Evolutionary conservation across 2,888 invertebrate genomes (phyloP), one percentile per base, ranked within the genome.

Genomic region (Escarpia spicata): DNA sequence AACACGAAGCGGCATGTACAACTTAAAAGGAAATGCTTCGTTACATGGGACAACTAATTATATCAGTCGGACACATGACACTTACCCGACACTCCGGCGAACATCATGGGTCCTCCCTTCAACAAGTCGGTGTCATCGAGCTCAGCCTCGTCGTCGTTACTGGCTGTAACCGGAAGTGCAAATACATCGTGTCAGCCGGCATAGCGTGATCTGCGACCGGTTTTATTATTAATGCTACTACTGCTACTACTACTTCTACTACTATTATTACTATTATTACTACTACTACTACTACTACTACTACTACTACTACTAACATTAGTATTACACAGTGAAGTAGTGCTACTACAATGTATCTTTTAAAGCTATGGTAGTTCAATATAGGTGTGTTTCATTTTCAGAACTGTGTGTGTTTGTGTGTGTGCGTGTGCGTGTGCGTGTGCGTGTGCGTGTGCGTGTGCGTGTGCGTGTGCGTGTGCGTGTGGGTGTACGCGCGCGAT

Each of bases 241-340:
- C 58, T 92, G 60, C 60, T 92, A 75, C 60, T 75, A 92, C 60
- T 92, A 75, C 60, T 92, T 89, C 60, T 92, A 75, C 4, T 92
- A 92, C 60, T 92, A 75, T n/a, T 92, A 92, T 6, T 92, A 75
- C 60, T 92, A 92, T 6, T 92, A 75, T 6, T 92, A 92, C 60
- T 92, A 75, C 60, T 92, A 75, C 60, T 92, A 92, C 60, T 92
- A 92, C 60, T 92, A 92, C 60, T 92, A 92, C 60, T 92, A 92
- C 60, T 92, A 92, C 60, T 92, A 92, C 60, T 92, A 92, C 60
- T 92, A 92, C 60, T 92, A 45, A 6, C 10, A 45, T 10, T 45
- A 45, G 8, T 45, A 45, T 9, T 45, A 37, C 37, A 37, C 37
- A 37, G 1, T 37, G 37, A 37, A 45, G 10, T 45, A 45, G 2